Evolutionary conservation across 2,888 invertebrate species (phyloP), one percentile per base, ranked within the genome.

Genomic region (Carpatolechia fugitivella): DNA sequence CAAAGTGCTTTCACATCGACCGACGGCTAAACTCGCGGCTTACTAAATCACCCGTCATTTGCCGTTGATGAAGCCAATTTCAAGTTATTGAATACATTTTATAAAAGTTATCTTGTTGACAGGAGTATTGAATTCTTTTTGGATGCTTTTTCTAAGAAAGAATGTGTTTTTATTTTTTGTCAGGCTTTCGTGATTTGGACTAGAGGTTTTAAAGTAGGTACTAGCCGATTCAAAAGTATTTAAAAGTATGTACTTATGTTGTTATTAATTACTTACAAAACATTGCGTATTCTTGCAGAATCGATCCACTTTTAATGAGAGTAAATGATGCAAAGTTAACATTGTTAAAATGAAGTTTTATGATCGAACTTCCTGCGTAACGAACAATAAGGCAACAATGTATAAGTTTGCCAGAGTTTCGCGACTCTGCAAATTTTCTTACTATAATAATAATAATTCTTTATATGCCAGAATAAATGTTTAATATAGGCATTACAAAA

Each of bases 21-120:
- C 70, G 66, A 64, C 74, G 60, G 64, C 71, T 74, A 72, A 78
- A 70, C 74, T 70, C 70, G 71, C 77, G 74, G 77, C 77, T 82
- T 78, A 76, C 76, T 74, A 75, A 79, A 80, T 80, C 77, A 75
- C 70, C 75, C 74, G 70, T 78, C 77, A 80, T 80, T 82, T 78
- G 72, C 71, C 69, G 77, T 80, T 77, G 77, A 82, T 77, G 74
- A 78, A 66, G 63, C 66, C 60, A 71, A 76, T 79, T 78, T 77
- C 69, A 62, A 61, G 69, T 69, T 76, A 78, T 77, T 74, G 71
- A 74, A n/a, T n/a, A n/a, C n/a, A n/a, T 70, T 72, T 30, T 74
- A 72, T 58, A 55, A 69, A 66, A 72, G 24, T 24, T 18, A n/a
- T n/a, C n/a, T n/a, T 20, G 24, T 52, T 52, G 40, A 30, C 14